These are phyloP conservation scores for Grammomys surdaster DNA, from an alignment of 2,113 vertebrate genomes.

Conservation along the genomic window DNA sequence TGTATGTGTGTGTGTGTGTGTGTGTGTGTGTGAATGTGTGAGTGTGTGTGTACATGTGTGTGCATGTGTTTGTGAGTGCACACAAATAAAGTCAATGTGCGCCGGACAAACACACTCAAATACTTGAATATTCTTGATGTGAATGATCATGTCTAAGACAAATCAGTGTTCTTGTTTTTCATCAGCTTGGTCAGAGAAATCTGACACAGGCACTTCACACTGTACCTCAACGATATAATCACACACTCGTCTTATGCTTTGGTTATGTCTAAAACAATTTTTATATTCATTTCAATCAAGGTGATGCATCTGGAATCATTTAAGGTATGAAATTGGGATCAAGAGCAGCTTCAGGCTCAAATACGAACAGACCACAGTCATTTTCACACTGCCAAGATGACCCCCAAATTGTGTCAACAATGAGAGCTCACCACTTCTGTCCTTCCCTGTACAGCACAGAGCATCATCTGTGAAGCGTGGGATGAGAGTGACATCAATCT, in stretches of 20 bases:
- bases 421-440: not conserved
- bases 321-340: slow-evolving; percentile 39
- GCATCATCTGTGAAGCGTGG: not conserved
- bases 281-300: slow-evolving; percentile 43
- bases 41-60: not conserved
- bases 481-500: not conserved
- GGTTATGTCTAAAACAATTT: not conserved
- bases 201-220: not conserved
- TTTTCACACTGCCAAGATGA: not conserved
- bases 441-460: not conserved
- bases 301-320: slow-evolving; percentile 13
- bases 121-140: not conserved
- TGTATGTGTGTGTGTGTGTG: not conserved
- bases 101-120: slow-evolving; percentile 2
- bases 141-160: not conserved
- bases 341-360: slow-evolving; percentile 9
- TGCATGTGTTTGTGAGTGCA: too few species aligned
- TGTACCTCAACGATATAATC: slow-evolving; percentile 32
- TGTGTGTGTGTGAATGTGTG: not conserved
- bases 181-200: not conserved
- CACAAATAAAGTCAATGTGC: not conserved
- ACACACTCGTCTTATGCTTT: not conserved
- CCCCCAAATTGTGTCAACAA: not conserved
- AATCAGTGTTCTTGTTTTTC: slow-evolving; percentile 32
- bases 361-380: not conserved